Evolutionary conservation across 2,888 invertebrate species (phyloP), one percentile per base, ranked within the genome.

Genomic region (Choreutis nemorana): DNA sequence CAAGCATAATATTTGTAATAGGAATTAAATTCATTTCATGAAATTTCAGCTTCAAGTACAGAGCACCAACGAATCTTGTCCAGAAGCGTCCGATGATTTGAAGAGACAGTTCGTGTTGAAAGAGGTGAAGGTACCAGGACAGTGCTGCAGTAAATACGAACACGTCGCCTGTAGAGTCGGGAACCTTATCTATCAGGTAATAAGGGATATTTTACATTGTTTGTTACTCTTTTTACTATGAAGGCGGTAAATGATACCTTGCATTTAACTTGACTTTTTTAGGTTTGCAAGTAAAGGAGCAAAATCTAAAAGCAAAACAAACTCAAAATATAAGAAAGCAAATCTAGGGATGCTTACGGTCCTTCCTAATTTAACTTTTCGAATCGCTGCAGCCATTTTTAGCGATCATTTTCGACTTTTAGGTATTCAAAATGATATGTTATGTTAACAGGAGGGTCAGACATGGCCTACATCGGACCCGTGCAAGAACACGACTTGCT

Each of bases 31-130:
- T n/a, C n/a, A n/a, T n/a, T n/a, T n/a, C n/a, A n/a, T n/a, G n/a
- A n/a, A n/a, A n/a, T n/a, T n/a, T n/a, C 47, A 85, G 84, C 48
- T 85, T 3, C 82, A 82, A 73, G 70, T 86, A 1, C 77, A 83
- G 55, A 72, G 78, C 12, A 45, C 59, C 1, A 63, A 73, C 34
- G 81, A 81, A 37, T 70, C 66, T 1, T 87, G 87, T 40, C 66
- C 80, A 0, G 63, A 62, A 29, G 49, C 82, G 1, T 49, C 81
- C 1, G 55, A 55, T 11, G 71, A 71, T n/a, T 47, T 60, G 29
- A 48, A 36, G 40, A 55, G 50, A 24, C 77, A 83, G 42, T 87
- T 78, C 44, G 78, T 81, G n/a, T 49, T 83, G 28, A 70, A 81
- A 34, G 61, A 70, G 2, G 55, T 60, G 29, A 56, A 56, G 29